Evolutionary conservation across 2,113 vertebrate genomes (phyloP).

Genomic region (Phylloscopus trochilus): DNA sequence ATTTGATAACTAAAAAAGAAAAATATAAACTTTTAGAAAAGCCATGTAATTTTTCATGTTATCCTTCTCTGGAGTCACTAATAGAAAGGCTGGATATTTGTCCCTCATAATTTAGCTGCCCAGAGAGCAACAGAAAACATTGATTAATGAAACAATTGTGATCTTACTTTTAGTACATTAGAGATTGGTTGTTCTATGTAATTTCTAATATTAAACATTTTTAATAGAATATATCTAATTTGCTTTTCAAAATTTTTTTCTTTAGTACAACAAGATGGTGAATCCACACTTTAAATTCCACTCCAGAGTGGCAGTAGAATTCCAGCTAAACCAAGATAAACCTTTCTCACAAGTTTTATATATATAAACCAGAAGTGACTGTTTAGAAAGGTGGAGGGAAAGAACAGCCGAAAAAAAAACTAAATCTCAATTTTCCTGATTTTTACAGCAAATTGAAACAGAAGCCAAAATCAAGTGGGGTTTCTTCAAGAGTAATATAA

Average conservation of each 20-base stretch:
- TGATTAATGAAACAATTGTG: background rate
- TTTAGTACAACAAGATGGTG: background rate
- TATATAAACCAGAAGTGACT: background rate
- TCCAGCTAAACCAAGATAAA: conserved; percentile 11
- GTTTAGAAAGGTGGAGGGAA: background rate
- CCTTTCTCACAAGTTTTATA: background rate
- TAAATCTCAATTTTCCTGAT: background rate
- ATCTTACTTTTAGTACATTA: background rate
- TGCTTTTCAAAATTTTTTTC: background rate
- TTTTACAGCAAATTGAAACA: background rate
- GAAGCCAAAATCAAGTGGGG: background rate
- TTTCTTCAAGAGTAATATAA: background rate
- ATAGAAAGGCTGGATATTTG: background rate
- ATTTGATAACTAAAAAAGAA: background rate
- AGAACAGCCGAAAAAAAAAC: background rate
- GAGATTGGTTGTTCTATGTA: background rate
- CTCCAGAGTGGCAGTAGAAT: conserved; percentile 12
- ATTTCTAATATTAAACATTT: background rate
- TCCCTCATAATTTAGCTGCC: background rate
- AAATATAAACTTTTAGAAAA: background rate
- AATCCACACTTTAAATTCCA: conserved; percentile 61
- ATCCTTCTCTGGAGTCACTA: background rate
- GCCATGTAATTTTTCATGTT: background rate
- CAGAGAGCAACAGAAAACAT: background rate
- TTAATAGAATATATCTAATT: background rate